Conservation (phyloP, 1,140 invertebrate species). For the Drosophila mojavensis region DNA sequence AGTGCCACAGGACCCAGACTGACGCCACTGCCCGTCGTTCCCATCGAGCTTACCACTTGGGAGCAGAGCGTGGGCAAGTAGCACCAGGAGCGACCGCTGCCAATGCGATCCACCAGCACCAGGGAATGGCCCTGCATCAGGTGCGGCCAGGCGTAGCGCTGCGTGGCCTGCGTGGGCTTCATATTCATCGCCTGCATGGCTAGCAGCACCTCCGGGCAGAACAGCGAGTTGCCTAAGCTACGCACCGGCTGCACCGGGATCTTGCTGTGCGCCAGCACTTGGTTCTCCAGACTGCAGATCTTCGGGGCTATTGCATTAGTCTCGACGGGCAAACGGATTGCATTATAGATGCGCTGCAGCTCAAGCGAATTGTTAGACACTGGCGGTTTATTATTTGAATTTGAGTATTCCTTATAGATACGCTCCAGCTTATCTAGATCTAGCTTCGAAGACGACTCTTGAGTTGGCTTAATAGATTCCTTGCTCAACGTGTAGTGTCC, state of each 20-base stretch:
- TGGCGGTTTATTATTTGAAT: too few relatives aligned
- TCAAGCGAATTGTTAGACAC: background rate
- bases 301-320: background rate
- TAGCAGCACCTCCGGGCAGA: conserved; percentile 8
- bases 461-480: too few relatives aligned
- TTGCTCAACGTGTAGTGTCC: too few relatives aligned
- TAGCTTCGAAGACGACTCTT: too few relatives aligned
- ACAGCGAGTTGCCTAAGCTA: background rate
- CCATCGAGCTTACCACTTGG: conserved; percentile 24
- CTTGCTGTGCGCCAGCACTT: conserved; percentile 43
- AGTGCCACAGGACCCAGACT: conserved; percentile 51
- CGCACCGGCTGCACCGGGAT: background rate
- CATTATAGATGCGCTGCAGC: conserved; percentile 15
- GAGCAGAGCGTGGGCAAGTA: conserved; percentile 56
- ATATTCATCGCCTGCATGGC: conserved; percentile 15
- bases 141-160: conserved; percentile 60
- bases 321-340: background rate
- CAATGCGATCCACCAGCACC: conserved; percentile 25
- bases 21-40: fast-evolving
- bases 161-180: background rate
- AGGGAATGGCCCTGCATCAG: conserved; percentile 37
- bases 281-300: background rate
- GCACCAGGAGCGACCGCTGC: conserved; percentile 48
- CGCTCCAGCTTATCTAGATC: background rate
- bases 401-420: conserved; percentile 4